These are phyloP conservation scores for Nomada hirtipes DNA, from an alignment of 2,888 invertebrate species.

Conservation along the genomic window DNA sequence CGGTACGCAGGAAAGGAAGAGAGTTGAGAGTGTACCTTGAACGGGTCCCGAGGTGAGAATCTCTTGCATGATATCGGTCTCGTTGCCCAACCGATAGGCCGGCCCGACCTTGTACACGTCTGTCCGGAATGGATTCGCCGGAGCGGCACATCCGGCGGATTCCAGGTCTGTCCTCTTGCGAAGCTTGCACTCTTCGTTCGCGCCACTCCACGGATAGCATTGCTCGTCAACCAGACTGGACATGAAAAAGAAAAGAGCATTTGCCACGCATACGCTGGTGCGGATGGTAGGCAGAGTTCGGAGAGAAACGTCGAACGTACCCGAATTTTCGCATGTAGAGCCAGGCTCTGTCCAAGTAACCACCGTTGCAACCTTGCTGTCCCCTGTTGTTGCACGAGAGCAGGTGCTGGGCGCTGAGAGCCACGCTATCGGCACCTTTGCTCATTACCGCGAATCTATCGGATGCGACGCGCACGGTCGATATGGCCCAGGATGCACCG, in stretches of 20 bases:
- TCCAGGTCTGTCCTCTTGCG: constrained; percentile 84
- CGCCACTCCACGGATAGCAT: constrained; percentile 93
- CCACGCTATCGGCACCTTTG: constrained; percentile 90
- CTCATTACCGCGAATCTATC: constrained; percentile 95
- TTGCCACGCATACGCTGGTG: no score
- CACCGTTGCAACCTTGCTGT: constrained; percentile 94
- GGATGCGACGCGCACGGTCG: constrained; percentile 92
- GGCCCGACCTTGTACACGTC: constrained; percentile 91
- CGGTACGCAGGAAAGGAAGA: constrained; percentile 28
- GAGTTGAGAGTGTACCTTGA: constrained; percentile 88
- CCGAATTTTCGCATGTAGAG: constrained; percentile 92
- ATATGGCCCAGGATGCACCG: constrained; percentile 97
- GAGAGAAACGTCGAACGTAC: constrained; percentile 81
- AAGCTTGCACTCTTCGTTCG: constrained; percentile 88
- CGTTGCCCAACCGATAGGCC: constrained; percentile 90
- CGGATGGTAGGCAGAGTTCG: no score
- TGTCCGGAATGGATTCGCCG: constrained; percentile 85
- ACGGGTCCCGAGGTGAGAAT: constrained; percentile 96
- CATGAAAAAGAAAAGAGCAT: neutral
- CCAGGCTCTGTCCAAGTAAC: constrained; percentile 97
- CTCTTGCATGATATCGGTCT: constrained; percentile 96
- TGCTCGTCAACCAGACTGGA: constrained; percentile 92
- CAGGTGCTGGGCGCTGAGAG: constrained; percentile 93
- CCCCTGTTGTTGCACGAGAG: constrained; percentile 93
- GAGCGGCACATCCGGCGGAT: constrained; percentile 86